Evolutionary conservation across 2,888 invertebrate species (phyloP), one percentile per base, ranked within the genome.

Genomic region (Aromia moschata): DNA sequence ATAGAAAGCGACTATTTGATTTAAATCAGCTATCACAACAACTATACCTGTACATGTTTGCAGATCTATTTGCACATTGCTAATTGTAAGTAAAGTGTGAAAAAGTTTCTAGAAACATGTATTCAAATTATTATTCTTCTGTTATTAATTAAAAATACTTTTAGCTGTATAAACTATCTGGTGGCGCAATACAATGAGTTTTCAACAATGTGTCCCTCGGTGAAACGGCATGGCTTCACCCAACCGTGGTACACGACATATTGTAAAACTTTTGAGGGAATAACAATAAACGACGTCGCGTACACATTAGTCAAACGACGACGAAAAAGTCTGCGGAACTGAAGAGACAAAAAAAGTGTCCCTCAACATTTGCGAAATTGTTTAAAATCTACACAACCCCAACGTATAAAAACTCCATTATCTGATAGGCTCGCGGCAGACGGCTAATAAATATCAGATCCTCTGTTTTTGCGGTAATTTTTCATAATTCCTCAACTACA

Each of bases 401-500:
- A 15, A 17, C 15, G 17, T 17, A 40, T 17, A 25, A 43, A 43
- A 18, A 43, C 25, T 12, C 9, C 7, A 25, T 14, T 25, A 43
- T 25, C 2, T 20, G 11, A 12, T 4, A 25, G 43, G 5, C n/a
- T 11, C 25, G 9, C n/a, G 3, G 20, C 7, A 18, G 9, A 41
- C 20, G n/a, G 15, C 17, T 11, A 41, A 41, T 18, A 41, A 41
- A 25, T 25, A 20, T 41, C 20, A 1, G 14, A 5, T 11, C 25
- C 11, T 16, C 12, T 43, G 43, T 20, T 43, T 25, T 7, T 25
- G 43, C 17, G 2, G 3, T 25, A 14, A 43, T 25, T 43, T 12
- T 43, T 43, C 43, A 43, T 25, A 20, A 43, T 43, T 43, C 14
- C 25, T 25, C 25, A 12, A 4, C 43, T 5, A 25, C 17, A 25